Percentiles rank a stretch among this genome's conserved stretches.
phyloP scores from a whole-genome alignment of 2,113 vertebrate genomes.

The Plecturocebus donacophilus region DNA sequence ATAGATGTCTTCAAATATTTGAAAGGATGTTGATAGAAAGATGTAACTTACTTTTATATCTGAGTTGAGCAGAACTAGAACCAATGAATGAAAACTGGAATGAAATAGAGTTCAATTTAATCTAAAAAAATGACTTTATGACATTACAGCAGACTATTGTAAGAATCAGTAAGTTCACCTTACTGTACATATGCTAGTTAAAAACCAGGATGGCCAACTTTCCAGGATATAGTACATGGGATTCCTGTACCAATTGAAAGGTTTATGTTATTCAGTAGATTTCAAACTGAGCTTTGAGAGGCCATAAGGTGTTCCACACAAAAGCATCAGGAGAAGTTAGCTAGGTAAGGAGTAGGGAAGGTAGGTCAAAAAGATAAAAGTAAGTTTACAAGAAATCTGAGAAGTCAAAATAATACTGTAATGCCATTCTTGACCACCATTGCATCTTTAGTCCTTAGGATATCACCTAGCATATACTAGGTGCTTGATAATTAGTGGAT shows the following conservation, averaged over 20 bases:
- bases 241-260: not conserved
- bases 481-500: not conserved
- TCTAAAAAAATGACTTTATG: not conserved
- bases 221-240: not conserved
- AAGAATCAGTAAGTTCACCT: not conserved
- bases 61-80: not conserved
- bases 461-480: not conserved
- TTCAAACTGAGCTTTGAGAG: constrained; percentile 5
- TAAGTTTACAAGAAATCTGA: not conserved
- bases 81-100: not conserved
- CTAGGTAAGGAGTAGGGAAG: not conserved
- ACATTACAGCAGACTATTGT: not conserved
- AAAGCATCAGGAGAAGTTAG: not conserved
- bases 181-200: not conserved
- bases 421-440: not conserved
- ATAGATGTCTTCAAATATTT: constrained; percentile 32
- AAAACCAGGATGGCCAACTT: not conserved
- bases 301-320: not conserved
- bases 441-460: not conserved
- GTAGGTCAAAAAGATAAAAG: not conserved
- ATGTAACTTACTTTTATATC: not conserved
- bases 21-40: not conserved
- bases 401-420: not conserved
- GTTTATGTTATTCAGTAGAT: not conserved
- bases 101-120: not conserved